Evolutionary conservation across 2,113 vertebrate genomes (phyloP), one percentile per base, ranked within the genome.

Genomic region (Puntigrus tetrazona): DNA sequence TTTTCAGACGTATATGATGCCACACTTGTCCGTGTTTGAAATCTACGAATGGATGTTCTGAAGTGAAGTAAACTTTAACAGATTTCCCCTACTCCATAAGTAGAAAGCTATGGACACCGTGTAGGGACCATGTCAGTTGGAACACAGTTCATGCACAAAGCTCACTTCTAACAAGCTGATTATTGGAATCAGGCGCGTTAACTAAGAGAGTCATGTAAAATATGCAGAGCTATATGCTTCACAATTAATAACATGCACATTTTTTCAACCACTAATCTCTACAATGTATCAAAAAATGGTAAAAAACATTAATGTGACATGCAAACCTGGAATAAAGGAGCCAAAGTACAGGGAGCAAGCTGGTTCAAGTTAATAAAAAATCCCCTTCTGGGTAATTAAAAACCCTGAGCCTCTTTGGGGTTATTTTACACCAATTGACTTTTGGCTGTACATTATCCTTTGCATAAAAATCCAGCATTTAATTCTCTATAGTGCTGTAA

Each of bases 401-500:
- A 55, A 36, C 29, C 41, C 43, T 50, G 61, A 52, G 43, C 63
- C 43, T 70, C 63, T 70, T n/a, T 82, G 45, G 79, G 29, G 43
- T 70, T 52, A 36, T 70, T 81, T 36, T 52, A 82, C 79, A 82
- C 70, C 65, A 70, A 55, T 82, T 82, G 79, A 52, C 45, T n/a
- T 13, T 70, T 82, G 65, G 65, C 65, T 82, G 52, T 82, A 82
- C 45, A 82, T 70, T 82, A 70, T 70, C 29, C 65, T 52, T 70
- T 55, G 38, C 63, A 81, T n/a, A 67, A 4, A 81, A 81, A 81
- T 52, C 20, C 18, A 36, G 22, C 29, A 70, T 34, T 22, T 22
- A 70, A 25, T 82, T 82, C 63, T 82, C 79, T 38, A 38, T 31
- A 81, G 78, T 67, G 41, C 63, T 81, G 43, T 82, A 81, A 70